Evolutionary conservation across 2,888 invertebrate genomes (phyloP), one percentile per base, ranked within the genome.

Genomic region (Lampropteryx suffumata): DNA sequence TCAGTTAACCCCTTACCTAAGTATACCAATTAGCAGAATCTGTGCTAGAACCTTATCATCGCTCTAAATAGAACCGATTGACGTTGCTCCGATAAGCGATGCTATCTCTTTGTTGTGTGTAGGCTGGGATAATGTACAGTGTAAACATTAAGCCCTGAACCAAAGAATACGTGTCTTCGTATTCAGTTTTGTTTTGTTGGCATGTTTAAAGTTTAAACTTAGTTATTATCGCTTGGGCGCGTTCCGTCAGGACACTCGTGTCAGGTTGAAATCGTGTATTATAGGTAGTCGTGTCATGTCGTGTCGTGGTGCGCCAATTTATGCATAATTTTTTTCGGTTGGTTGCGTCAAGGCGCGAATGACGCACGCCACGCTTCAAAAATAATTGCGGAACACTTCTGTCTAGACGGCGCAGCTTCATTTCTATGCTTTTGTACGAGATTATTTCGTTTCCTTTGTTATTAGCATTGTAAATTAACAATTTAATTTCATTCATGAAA

Each of bases 321-420:
- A 53, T 65, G 62, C 54, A 65, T 54, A 68, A 67, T 77, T 76
- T 79, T 37, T 78, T 79, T 73, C 65, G 65, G 67, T 59, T 61
- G 60, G 59, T 76, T 76, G 71, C 79, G 84, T 79, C 84, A 79
- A 65, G 49, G 55, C 59, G 66, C 64, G 56, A 65, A 69, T 82
- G 84, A 83, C 82, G 83, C 82, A 82, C 82, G 53, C 57, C 69
- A 64, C 58, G 71, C 68, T 71, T 76, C 79, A 62, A 64, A 76
- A 80, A 81, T 82, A 80, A 76, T 76, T 71, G 65, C 69, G 67
- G 66, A 73, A 64, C 71, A 73, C 36, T 57, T n/a, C n/a, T 61
- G 79, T 76, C 78, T 80, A 74, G 75, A 73, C 79, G 54, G 51
- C 51, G 40, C 46, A 12, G 26, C 35, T 57, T 51, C 42, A 5